These are phyloP conservation scores for Drosophila kokeensis DNA, from an alignment of 2,888 invertebrate species.

Conservation along the genomic window DNA sequence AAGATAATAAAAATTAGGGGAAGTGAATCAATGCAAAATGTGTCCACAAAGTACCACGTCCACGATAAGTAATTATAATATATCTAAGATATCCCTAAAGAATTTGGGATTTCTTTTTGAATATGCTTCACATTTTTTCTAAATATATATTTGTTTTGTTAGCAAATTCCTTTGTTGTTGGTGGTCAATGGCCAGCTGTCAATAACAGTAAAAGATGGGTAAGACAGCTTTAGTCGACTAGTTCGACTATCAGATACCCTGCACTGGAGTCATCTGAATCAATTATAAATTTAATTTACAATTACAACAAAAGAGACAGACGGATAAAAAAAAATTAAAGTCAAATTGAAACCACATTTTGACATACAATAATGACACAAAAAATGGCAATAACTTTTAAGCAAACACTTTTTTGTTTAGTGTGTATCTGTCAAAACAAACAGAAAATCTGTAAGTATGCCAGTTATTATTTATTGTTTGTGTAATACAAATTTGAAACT, in stretches of 20 bases:
- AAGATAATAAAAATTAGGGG: slow-evolving; percentile 45
- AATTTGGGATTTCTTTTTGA: background rate
- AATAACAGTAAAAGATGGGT: background rate
- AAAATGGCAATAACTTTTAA: background rate
- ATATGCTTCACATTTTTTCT: background rate
- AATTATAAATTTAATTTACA: background rate
- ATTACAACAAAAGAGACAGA: background rate
- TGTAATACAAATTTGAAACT: slow-evolving; percentile 2
- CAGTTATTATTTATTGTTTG: slow-evolving; percentile 1
- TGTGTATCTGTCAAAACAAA: slow-evolving; percentile 10
- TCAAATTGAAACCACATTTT: background rate
- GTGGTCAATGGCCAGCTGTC: background rate
- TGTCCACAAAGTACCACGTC: background rate
- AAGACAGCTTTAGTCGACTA: background rate
- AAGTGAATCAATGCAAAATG: slow-evolving; percentile 40
- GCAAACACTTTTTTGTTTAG: background rate
- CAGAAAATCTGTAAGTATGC: background rate
- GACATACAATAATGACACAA: background rate
- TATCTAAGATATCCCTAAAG: background rate
- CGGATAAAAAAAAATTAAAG: background rate
- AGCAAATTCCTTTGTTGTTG: background rate
- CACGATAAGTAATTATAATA: background rate
- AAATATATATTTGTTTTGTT: background rate
- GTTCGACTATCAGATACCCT: background rate
- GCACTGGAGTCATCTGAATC: background rate